Evolutionary conservation across 2,888 invertebrate genomes (phyloP).

Genomic region (Caradrina clavipalpis): DNA sequence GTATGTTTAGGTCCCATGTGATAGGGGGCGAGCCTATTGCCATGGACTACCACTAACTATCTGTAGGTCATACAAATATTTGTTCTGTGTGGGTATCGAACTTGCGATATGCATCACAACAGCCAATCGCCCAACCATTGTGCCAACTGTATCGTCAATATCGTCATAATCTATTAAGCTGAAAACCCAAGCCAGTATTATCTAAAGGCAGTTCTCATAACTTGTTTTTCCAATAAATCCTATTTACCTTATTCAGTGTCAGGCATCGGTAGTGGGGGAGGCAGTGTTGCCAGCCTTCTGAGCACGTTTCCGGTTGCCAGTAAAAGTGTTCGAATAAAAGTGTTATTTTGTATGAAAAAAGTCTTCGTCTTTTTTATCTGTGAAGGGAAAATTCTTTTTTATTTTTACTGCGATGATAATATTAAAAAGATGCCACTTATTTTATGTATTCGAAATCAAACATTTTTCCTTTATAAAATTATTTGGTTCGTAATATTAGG

Average conservation of each 20-base stretch:
- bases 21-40: too few species aligned
- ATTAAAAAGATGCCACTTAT: not conserved
- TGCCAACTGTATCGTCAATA: too few species aligned
- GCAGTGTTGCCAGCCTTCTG: constrained; percentile 34
- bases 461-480: too few species aligned
- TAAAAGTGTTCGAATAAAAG: constrained; percentile 20
- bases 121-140: too few species aligned
- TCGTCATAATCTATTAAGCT: too few species aligned
- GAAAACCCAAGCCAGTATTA: not conserved
- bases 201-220: not conserved
- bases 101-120: too few species aligned
- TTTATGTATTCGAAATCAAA: too few species aligned
- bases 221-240: constrained; percentile 41
- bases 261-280: constrained; percentile 19
- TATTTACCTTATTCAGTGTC: constrained; percentile 35
- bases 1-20: too few species aligned
- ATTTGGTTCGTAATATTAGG: too few species aligned
- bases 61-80: too few species aligned
- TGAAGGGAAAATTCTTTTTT: not conserved
- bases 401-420: not conserved
- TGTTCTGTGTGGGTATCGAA: too few species aligned
- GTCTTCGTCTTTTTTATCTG: not conserved
- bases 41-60: too few species aligned
- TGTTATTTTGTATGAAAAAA: constrained; percentile 4
- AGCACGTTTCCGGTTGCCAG: constrained; percentile 42